These are phyloP conservation scores for Struthio camelus DNA, from an alignment of 2,113 vertebrate species.

Conservation along the genomic window DNA sequence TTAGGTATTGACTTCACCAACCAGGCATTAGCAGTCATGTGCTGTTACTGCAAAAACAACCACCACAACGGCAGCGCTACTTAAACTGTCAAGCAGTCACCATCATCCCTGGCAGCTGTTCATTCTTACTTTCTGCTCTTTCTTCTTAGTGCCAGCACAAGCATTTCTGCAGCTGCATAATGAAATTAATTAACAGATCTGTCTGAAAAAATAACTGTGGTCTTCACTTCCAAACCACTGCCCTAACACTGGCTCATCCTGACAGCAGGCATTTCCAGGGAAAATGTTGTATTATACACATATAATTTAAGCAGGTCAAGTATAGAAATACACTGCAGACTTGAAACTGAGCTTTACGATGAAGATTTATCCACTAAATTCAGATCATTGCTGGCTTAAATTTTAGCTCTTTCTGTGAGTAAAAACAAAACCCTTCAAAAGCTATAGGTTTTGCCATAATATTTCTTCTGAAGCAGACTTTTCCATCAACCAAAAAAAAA, in stretches of 20 bases:
- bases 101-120: background rate
- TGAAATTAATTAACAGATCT: background rate
- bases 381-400: background rate
- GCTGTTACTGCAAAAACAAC: rapidly evolving
- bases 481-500: background rate
- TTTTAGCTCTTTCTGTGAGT: background rate
- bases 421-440: background rate
- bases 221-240: background rate
- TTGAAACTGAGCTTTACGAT: background rate
- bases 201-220: background rate
- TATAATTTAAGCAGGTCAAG: background rate
- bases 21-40: background rate
- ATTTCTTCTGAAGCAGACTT: background rate
- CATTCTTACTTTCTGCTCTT: background rate
- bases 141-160: background rate
- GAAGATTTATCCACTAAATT: background rate
- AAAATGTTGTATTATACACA: background rate
- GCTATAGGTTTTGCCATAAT: background rate
- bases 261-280: background rate
- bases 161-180: background rate
- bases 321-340: background rate
- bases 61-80: rapidly evolving
- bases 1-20: background rate
- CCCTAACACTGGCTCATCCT: background rate
- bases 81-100: background rate